phyloP scores from a whole-genome alignment of 35 echinoderm and acorn worm genomes.

The Heliocidaris tuberculata region DNA sequence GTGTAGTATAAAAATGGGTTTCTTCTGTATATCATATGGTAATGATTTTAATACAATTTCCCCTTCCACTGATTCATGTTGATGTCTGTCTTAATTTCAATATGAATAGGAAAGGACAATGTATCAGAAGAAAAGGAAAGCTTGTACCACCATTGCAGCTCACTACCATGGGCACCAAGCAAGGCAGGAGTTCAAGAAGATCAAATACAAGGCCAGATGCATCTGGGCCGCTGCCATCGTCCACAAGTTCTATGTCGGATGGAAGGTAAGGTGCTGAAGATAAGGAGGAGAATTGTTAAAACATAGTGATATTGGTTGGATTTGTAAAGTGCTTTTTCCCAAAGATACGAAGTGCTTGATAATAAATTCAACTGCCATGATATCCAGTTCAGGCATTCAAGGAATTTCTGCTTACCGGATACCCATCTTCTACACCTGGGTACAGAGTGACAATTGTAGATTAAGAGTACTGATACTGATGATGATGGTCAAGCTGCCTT shows the following conservation, averaged over 20 bases:
- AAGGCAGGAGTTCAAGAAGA: conserved; percentile 74
- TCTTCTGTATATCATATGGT: too few species aligned
- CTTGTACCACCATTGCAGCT: conserved; percentile 70
- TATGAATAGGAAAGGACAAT: conserved; percentile 58
- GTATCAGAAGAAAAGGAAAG: conserved; percentile 70
- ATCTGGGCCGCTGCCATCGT: conserved; percentile 90
- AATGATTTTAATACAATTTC: too few species aligned
- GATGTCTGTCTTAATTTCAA: not conserved
- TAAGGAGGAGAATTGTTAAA: not conserved
- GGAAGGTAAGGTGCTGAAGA: conserved; percentile 67
- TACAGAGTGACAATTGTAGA: too few species aligned
- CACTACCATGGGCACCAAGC: conserved; percentile 84
- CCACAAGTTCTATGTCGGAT: conserved; percentile 86
- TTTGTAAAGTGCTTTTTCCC: not conserved
- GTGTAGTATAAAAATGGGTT: too few species aligned
- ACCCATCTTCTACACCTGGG: too few species aligned
- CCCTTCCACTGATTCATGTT: not conserved
- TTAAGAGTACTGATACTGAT: too few species aligned
- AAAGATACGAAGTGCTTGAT: not conserved
- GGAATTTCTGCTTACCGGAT: too few species aligned
- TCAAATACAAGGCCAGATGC: conserved; percentile 70
- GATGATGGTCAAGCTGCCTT: too few species aligned
- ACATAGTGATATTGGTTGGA: not conserved
- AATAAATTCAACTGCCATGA: too few species aligned
- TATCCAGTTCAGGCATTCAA: too few species aligned